phyloP scores from a whole-genome alignment of 2,113 vertebrate species.

The Alligator sinensis region DNA sequence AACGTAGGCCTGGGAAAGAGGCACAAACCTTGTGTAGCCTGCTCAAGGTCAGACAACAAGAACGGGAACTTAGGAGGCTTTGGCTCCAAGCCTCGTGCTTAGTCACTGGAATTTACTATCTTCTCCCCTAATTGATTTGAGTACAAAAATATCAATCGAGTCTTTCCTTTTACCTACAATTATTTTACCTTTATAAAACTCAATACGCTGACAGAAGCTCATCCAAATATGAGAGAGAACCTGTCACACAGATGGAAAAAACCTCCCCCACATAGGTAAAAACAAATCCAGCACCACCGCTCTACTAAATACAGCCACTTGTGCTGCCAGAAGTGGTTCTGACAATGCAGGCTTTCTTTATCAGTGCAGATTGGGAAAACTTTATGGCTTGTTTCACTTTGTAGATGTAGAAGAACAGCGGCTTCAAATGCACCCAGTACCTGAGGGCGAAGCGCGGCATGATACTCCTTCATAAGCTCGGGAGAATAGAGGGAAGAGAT shows the following conservation, averaged over 20 bases:
- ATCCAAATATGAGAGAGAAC: not conserved
- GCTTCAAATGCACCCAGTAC: constrained; percentile 71
- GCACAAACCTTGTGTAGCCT: not conserved
- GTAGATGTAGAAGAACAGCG: not conserved
- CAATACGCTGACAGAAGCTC: not conserved
- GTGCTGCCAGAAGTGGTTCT: not conserved
- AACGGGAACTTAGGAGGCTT: not conserved
- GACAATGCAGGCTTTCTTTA: not conserved
- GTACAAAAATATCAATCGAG: not conserved
- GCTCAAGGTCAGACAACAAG: not conserved
- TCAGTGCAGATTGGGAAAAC: not conserved
- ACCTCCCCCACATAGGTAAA: no score
- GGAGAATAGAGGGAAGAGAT: constrained; percentile 88
- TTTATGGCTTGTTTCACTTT: not conserved
- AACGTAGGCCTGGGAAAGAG: not conserved
- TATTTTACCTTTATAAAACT: not conserved
- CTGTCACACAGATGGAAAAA: no score
- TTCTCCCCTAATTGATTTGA: not conserved
- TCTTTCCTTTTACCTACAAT: not conserved
- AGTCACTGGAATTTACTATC: not conserved
- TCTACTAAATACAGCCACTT: not conserved
- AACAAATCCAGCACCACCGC: not conserved
- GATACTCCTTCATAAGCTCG: constrained; percentile 93
- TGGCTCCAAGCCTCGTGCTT: not conserved
- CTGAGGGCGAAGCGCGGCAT: constrained; percentile 86